Base-by-base conservation (phyloP, 2,797 vertebrate genomes). In the Rhynchonycteris naso region DNA sequence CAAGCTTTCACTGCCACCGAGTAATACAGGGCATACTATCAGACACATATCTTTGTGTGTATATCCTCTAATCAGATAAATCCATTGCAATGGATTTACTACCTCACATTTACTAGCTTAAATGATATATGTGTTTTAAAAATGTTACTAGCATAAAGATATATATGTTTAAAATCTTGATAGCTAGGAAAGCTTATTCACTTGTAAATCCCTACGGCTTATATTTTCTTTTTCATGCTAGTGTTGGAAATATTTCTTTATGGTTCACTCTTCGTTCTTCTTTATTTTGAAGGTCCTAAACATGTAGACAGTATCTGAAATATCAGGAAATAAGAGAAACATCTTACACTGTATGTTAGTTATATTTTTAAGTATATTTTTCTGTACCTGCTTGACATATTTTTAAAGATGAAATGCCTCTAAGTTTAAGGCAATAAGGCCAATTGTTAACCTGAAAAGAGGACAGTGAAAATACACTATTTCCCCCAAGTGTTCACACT, bases 241-340 rank as follows among this genome's bases (percentile, higher is more conserved):
- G 12, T 91, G 5, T 58, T 85, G 33, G n/a, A 5, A 43, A 19
- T 54, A 30, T 33, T 91, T 96, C 90, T 72, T 87, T 84, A 33
- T 65, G 15, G 5, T 59, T 94, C 59, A 85, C 50, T 88, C 50
- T 86, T 90, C 86, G n/a, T 71, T 59, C 65, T 66, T 33, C 28
- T 94, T 88, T 94, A 74, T 93, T 94, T 95, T 78, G 47, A 85
- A 76, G 43, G 28, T 54, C 43, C 43, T 93, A 82, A 91, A 71
- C 80, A 86, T 79, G 35, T 52, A 43, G 9, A 81, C 13, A 82
- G 63, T 63, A 14, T 69, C 86, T 80, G 26, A 93, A 82, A 83
- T 58, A 22, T 4, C 91, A 26, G 43, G 4, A 93, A 96, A 71
- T 4, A 82, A 71, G 72, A 52, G 85, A 68, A 93, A 84, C 26